Conservation (phyloP, 2,113 vertebrate genomes). For the Tychaedon coryphoeus region DNA sequence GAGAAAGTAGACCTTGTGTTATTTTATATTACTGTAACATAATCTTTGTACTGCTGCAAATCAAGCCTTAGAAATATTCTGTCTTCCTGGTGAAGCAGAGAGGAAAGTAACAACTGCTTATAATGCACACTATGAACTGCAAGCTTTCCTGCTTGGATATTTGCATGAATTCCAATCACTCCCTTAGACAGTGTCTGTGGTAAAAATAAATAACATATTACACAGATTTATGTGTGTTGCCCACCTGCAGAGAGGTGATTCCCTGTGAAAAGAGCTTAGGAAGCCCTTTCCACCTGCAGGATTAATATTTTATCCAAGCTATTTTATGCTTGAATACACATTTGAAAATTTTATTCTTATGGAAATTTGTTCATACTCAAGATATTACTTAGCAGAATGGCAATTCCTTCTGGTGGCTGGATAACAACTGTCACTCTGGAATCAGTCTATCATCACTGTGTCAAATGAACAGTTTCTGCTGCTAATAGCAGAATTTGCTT, state of each 20-base stretch:
- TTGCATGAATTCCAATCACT: background rate
- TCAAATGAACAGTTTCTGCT: background rate
- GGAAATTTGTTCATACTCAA: background rate
- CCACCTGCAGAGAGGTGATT: slow-evolving; percentile 11
- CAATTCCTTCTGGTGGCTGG: background rate
- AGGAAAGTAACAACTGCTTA: background rate
- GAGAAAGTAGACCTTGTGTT: background rate
- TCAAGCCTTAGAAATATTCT: background rate
- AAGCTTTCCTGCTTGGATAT: no score
- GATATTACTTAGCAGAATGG: background rate
- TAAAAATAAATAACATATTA: slow-evolving; percentile 3
- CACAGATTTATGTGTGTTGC: background rate
- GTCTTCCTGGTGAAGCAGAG: background rate
- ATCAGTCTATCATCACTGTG: background rate
- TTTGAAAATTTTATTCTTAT: background rate
- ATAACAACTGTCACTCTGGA: background rate
- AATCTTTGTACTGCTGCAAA: background rate
- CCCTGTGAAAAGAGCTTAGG: background rate
- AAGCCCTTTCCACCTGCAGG: background rate
- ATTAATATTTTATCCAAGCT: slow-evolving; percentile 33
- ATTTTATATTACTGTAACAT: background rate
- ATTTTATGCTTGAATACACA: slow-evolving; percentile 9
- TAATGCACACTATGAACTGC: no score
- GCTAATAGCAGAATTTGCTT: background rate
- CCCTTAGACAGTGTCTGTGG: background rate